These are phyloP conservation scores for Bubalus kerabau DNA, from an alignment of 2,113 vertebrate species.

Conservation along the genomic window DNA sequence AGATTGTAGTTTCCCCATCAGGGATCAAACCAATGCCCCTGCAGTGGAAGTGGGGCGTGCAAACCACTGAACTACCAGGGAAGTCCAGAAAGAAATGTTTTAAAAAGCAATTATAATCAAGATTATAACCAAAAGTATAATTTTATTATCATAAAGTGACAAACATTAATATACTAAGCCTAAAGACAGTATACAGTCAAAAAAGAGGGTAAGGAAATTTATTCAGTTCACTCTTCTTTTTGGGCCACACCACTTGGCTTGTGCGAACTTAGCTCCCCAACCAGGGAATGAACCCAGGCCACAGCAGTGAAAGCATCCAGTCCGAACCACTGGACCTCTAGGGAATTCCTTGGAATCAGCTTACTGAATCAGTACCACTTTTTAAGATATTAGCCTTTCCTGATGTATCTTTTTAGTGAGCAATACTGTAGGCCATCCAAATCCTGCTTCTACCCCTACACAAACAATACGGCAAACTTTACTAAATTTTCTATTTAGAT, in stretches of 20 bases:
- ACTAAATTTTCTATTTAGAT: not conserved
- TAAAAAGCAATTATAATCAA: not conserved
- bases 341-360: not conserved
- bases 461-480: not conserved
- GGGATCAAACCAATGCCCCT: not conserved
- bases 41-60: not conserved
- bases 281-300: not conserved
- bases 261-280: not conserved
- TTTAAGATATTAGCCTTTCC: not conserved
- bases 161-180: not conserved
- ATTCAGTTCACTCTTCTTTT: not conserved
- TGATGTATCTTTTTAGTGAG: not conserved
- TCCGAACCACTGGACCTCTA: not conserved
- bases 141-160: not conserved
- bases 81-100: not conserved
- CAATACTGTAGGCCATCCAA: not conserved
- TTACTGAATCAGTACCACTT: not conserved
- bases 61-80: not conserved
- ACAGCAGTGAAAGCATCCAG: not conserved
- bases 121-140: not conserved
- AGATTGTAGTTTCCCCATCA: not conserved
- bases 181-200: not conserved
- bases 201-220: not conserved
- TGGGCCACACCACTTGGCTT: not conserved
- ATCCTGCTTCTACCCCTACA: not conserved